Percentiles rank a stretch among this genome's conserved stretches.
These are phyloP conservation scores for Reticulitermes lucifugus DNA, from an alignment of 2,888 invertebrate genomes.

Conservation along the genomic window DNA sequence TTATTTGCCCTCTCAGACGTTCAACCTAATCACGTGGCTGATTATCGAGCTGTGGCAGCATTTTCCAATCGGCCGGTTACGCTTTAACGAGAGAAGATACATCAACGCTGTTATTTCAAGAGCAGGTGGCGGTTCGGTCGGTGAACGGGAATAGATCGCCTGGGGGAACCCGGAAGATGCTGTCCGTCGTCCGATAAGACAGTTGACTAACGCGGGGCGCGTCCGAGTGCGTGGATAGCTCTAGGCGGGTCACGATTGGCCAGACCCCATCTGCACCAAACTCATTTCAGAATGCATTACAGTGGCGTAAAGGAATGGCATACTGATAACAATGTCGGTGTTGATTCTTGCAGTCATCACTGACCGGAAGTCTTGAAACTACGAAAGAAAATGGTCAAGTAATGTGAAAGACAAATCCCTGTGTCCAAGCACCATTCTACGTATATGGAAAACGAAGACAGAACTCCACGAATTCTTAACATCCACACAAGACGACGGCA, in stretches of 20 bases:
- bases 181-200: neutral
- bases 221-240: neutral
- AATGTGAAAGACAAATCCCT: no score
- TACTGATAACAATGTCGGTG: no score
- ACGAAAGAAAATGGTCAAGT: no score
- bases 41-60: neutral
- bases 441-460: no score
- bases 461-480: no score
- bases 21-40: neutral
- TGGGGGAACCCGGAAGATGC: conserved; percentile 7
- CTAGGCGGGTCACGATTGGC: neutral
- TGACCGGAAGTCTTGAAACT: no score
- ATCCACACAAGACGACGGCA: no score
- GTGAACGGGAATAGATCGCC: conserved; percentile 7
- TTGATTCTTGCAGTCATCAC: no score
- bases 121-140: conserved; percentile 2
- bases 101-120: neutral
- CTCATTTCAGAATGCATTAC: neutral
- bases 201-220: neutral
- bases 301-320: no score
- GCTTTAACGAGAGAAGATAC: neutral
- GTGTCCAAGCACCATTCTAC: no score
- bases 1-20: no score
- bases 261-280: neutral
- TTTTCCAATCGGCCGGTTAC: neutral